Evolutionary conservation across 1,140 invertebrate genomes (phyloP), one percentile per base, ranked within the genome.

Genomic region (Danaus melanippus): DNA sequence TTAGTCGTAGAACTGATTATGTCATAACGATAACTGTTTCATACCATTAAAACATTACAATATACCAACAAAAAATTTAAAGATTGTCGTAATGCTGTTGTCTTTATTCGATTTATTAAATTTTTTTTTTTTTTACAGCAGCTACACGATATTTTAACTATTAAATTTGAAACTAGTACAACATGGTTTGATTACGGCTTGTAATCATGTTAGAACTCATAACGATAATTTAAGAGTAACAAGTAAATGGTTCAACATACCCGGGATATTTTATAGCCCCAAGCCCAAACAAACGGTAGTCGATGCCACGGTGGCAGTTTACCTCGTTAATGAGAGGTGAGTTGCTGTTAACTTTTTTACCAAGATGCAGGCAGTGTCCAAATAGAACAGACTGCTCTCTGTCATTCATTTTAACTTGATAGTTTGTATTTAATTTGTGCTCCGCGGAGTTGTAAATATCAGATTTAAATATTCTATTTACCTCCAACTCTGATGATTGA

Each of bases 391-490:
- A 45, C 9, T 60, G 58, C 42, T 78, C 69, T 12, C 60, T 32
- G 0, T 21, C 32, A 43, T 53, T 62, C 44, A 71, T 59, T 12
- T 65, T 62, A 8, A 64, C 39, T 12, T 47, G 48, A 46, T 58
- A 53, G 55, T 62, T 53, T 42, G 44, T 58, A 48, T 64, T 51
- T 46, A 64, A 42, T 42, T 49, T 79, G 46, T 87, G 81, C 15
- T 77, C 61, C 7, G 67, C 62, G 8, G 72, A 58, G 65, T 90
- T 91, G 60, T 86, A 91, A 46, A 71, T 66, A 11, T 88, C 75
- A 0, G 88, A 89, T 68, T 90, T 87, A 40, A 91, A 84, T 15
- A 91, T 53, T 61, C 89, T 77, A 60, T 90, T 85, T 44, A 90
- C 66, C 76, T 91, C 90, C 10, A 85, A 49, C 77, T 91, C 90